Evolutionary conservation across 1,140 invertebrate species (phyloP), one percentile per base, ranked within the genome.

Genomic region (Drosophila parvula): DNA sequence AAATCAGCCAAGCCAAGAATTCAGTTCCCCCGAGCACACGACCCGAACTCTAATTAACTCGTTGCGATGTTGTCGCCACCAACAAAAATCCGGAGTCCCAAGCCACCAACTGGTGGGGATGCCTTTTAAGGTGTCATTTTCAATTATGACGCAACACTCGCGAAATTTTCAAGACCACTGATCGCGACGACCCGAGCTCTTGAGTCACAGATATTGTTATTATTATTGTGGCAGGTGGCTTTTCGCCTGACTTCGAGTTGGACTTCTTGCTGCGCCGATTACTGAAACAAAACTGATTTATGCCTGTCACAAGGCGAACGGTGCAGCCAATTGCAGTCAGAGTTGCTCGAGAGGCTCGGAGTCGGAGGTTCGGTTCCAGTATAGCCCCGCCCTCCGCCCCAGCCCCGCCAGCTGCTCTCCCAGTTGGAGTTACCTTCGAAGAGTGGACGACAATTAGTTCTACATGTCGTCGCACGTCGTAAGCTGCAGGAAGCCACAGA

Each of bases 401-500:
- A 9, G 14, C 32, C 47, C 58, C 27, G 22, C 43, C 57, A 4
- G 16, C 43, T 2, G 16, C 55, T 40, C 45, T 22, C 28, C 28
- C 14, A 11, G 30, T 4, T n/a, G 45, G 43, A 36, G 56, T 27
- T 56, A 57, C 55, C 65, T 55, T 45, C 61, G 47, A 50, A 56
- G 64, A 67, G 57, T 88, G 83, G 83, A 86, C 83, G 84, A 91
- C 90, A 91, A 91, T 91, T 91, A 91, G 90, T 91, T 91, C 90
- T 91, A 91, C 90, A 90, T 90, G 90, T 91, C 90, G 84, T 90
- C 89, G 90, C 89, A 85, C 81, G 74, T 85, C 74, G 83, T 83
- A 88, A 86, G 85, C 90, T 91, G 89, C 90, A 91, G 90, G 90
- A 91, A 91, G 80, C 90, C 62, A 53, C 71, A 62, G 43, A 22